Base-by-base conservation (phyloP, 1,140 invertebrate species). In the Dreissena polymorpha region DNA sequence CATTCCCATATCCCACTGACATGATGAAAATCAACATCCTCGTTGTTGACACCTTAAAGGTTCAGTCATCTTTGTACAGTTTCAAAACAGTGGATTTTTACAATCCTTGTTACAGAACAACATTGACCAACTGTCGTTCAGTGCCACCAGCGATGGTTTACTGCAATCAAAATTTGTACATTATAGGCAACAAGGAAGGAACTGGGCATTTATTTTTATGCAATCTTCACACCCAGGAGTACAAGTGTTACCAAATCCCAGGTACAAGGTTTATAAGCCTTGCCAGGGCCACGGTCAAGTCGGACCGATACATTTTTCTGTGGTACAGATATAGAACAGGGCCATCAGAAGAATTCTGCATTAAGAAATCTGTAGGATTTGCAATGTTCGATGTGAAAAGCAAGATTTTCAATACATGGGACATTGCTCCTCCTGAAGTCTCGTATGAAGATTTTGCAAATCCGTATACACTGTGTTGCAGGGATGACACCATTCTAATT, bases 351-450 rank as follows among this genome's bases (percentile, higher is more conserved):
- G 91, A 92, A 68, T 91, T 91, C 80, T 90, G 89, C 67, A 90
- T 92, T 21, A 91, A 92, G 68, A 91, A 91, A 83, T 89, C 90
- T 29, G 88, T 91, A 10, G 89, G 90, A n/a, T 92, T 92, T 89
- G 88, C 87, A n/a, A 88, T 91, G 82, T 92, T 92, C 87, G 91
- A 92, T 86, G 86, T 89, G 12, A 90, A 89, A 79, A 88, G 86
- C 27, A 90, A 91, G 80, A 86, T 88, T 7, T 91, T 91, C 77
- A 88, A 86, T 70, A 87, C 89, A 10, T 88, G 85, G 85, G 90
- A 91, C 50, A 84, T 92, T 67, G 84, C 88, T 10, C 85, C 91
- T 3, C 90, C 91, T 5, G 91, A 91, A 12, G 89, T 91, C 63
- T 88, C 87, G 16, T 92, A 92, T 82, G 89, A 91, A 80, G 89